A percentile compares a stretch with the other conserved stretches of the same genome.
phyloP scores from a whole-genome alignment of 1,140 invertebrate genomes.

The Macrobrachium rosenbergii region DNA sequence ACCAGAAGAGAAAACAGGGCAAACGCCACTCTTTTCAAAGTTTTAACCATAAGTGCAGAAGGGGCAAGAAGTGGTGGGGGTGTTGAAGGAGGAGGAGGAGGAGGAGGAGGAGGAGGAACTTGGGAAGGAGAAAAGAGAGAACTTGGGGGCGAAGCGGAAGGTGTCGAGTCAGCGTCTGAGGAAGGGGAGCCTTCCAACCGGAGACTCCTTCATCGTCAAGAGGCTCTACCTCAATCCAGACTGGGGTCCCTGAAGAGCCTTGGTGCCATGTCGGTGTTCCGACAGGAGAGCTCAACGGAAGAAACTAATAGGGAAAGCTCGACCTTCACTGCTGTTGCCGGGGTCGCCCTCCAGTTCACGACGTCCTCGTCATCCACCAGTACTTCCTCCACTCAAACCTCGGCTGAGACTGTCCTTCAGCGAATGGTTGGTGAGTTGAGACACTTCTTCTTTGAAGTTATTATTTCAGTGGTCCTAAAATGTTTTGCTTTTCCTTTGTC shows the following conservation, averaged over 20 bases:
- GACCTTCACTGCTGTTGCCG: slow-evolving; percentile 37
- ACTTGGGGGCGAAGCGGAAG: no score
- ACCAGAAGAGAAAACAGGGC: no score
- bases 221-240: background rate
- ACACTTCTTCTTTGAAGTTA: no score
- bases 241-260: slow-evolving; percentile 38
- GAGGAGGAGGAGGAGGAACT: no score
- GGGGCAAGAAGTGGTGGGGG: no score
- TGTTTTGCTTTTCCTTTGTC: no score
- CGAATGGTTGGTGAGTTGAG: slow-evolving; percentile 58
- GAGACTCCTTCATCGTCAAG: background rate
- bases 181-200: background rate
- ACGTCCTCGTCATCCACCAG: slow-evolving; percentile 36
- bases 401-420: slow-evolving; percentile 45
- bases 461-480: no score
- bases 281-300: slow-evolving; percentile 49
- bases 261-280: slow-evolving; percentile 47
- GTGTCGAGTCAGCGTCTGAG: no score
- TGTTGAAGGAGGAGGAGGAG: no score
- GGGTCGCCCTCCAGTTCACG: slow-evolving; percentile 38
- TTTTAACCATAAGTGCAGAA: no score
- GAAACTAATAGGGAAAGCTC: slow-evolving; percentile 39
- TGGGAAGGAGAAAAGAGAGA: no score
- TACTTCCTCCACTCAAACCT: slow-evolving; percentile 41
- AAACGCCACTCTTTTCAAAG: no score